Evolutionary conservation across 2,113 vertebrate genomes (phyloP), one percentile per base, ranked within the genome.

Genomic region (Dipodomys spectabilis): DNA sequence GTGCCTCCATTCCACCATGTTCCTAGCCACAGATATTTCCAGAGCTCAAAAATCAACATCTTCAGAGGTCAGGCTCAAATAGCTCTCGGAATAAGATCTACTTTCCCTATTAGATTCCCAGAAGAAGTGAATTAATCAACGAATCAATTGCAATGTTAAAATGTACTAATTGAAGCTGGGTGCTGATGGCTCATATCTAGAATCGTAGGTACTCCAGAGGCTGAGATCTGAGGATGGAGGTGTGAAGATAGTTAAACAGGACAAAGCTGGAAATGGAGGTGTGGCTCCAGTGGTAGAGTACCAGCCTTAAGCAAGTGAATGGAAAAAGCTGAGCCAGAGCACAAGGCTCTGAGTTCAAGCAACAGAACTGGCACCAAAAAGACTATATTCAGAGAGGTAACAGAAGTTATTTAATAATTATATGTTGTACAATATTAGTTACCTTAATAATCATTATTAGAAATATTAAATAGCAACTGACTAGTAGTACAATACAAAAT

Each of bases 111-210:
- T 49, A 68, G 84, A 57, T 80, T 45, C 68, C 10, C 28, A 74
- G 12, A 64, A 80, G n/a, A 94, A 92, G 9, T 67, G 7, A 85
- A 90, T 90, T 90, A 57, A n/a, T 62, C 1, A 6, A 30, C 28
- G 12, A 91, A 60, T 12, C 8, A 91, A 10, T 65, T 88, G 7
- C 2, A 74, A 12, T 82, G 19, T 65, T 93, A 64, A 82, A 72
- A 23, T 82, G 69, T 72, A 86, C 65, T 86, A 84, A 80, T 39
- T 30, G 75, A 72, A 93, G 73, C 69, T 73, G 82, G 49, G 49
- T 53, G 12, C 12, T 53, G 49, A 53, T 53, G 49, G 49, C 49
- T 57, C 53, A 57, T 1, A 57, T 57, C 53, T 57, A 57, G 12
- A 57, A 57, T 57, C 53, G 11, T 57, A 57, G 53, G 11, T 57